These are phyloP conservation scores for Enteromius paludinosus DNA, from an alignment of 2,797 vertebrate species.

Conservation along the genomic window DNA sequence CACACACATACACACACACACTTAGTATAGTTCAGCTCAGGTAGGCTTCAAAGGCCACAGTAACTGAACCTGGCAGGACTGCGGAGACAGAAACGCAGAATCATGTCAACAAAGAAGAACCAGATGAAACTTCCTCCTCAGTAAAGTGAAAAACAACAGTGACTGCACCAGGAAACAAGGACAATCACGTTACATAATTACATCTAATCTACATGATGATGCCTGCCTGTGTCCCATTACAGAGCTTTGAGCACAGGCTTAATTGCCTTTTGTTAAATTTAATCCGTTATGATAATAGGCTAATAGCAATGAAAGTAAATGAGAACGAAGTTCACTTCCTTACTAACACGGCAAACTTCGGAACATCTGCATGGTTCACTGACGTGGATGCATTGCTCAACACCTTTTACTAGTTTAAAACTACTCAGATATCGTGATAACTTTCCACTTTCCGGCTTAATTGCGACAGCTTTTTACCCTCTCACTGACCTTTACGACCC, in stretches of 20 bases:
- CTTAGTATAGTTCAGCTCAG: background rate
- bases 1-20: background rate
- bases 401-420: too few species aligned
- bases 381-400: background rate
- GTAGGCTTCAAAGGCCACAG: background rate
- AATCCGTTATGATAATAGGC: conserved; percentile 48
- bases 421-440: background rate
- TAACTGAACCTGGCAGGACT: conserved; percentile 14
- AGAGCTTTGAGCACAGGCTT: conserved; percentile 43
- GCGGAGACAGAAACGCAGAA: conserved; percentile 1
- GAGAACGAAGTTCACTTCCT: conserved; percentile 11
- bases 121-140: background rate
- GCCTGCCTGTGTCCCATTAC: conserved; percentile 48
- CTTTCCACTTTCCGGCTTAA: background rate
- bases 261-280: conserved; percentile 54
- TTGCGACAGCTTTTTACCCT: background rate
- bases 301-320: conserved; percentile 28
- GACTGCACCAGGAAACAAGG: conserved; percentile 43
- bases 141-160: conserved; percentile 9
- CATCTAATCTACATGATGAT: conserved; percentile 54
- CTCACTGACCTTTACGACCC: background rate
- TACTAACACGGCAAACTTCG: background rate
- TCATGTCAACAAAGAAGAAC: conserved; percentile 20
- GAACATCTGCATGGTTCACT: background rate
- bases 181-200: conserved; percentile 53